A percentile compares a stretch with the other conserved stretches of the same genome.
Evolutionary conservation across 2,113 vertebrate species (phyloP).

Genomic region (Elephantulus edwardii): DNA sequence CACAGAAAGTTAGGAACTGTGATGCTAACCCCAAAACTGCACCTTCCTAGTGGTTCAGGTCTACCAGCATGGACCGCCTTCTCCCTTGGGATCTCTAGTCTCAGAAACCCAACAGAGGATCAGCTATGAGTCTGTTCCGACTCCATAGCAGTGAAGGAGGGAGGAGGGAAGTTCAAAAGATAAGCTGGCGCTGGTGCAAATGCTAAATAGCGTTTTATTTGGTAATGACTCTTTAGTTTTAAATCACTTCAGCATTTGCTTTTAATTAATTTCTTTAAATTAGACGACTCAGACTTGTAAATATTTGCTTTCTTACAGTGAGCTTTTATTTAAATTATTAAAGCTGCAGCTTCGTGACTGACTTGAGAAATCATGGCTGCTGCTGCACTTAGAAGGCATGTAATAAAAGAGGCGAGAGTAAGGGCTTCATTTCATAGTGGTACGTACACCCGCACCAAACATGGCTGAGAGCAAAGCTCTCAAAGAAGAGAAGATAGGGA

Average conservation of each 20-base stretch:
- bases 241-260: slow-evolving; percentile 56
- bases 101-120: too few species aligned
- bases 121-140: too few species aligned
- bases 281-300: slow-evolving; percentile 71
- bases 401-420: slow-evolving; percentile 35
- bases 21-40: too few species aligned
- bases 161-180: background rate
- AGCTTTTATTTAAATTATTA: slow-evolving; percentile 83
- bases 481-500: background rate
- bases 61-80: too few species aligned
- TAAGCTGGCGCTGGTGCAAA: background rate
- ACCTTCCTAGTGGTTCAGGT: too few species aligned
- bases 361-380: slow-evolving; percentile 64
- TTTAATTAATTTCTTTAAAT: slow-evolving; percentile 72
- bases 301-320: slow-evolving; percentile 77
- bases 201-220: slow-evolving; percentile 58
- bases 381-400: slow-evolving; percentile 8
- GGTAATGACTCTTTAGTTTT: slow-evolving; percentile 61
- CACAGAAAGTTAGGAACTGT: too few species aligned
- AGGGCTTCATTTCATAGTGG: background rate
- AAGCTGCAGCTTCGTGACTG: slow-evolving; percentile 76
- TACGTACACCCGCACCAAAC: background rate
- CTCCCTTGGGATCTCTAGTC: too few species aligned
- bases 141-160: too few species aligned
- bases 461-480: slow-evolving; percentile 60